A percentile compares a stretch with the other conserved stretches of the same genome.
Evolutionary conservation across 2,888 invertebrate genomes (phyloP).

Genomic region (Antitype chi): DNA sequence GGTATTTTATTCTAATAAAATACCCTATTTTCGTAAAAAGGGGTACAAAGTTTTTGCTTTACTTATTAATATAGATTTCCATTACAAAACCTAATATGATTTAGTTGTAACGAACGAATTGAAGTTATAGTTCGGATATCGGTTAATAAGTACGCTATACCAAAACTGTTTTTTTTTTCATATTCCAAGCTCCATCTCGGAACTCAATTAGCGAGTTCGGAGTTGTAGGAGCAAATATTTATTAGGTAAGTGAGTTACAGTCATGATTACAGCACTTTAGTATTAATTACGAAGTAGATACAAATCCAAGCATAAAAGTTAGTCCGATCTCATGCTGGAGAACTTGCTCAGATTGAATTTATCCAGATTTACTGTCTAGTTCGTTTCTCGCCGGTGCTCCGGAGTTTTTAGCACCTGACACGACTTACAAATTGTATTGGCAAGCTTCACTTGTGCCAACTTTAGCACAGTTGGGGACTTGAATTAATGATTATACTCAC

Average conservation of each 20-base stretch:
- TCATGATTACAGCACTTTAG: slow-evolving; percentile 59
- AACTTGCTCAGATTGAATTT: slow-evolving; percentile 84
- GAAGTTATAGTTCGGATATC: background rate
- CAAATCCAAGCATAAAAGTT: slow-evolving; percentile 76
- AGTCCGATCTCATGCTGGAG: slow-evolving; percentile 64
- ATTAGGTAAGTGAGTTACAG: slow-evolving; percentile 58
- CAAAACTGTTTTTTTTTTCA: slow-evolving; percentile 15
- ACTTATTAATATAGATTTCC: background rate
- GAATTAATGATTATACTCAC: slow-evolving; percentile 75
- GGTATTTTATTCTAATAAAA: no score
- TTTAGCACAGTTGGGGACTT: slow-evolving; percentile 66
- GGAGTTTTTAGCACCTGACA: slow-evolving; percentile 87
- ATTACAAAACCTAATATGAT: slow-evolving; percentile 4
- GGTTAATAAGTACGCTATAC: no score
- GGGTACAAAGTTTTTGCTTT: no score
- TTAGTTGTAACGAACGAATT: background rate
- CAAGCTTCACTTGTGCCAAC: slow-evolving; percentile 74
- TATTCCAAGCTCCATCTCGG: slow-evolving; percentile 33
- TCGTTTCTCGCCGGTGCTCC: slow-evolving; percentile 72
- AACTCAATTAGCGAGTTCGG: slow-evolving; percentile 53
- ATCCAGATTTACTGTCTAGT: slow-evolving; percentile 82
- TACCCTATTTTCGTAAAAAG: no score
- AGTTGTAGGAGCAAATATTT: slow-evolving; percentile 55
- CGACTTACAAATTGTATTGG: slow-evolving; percentile 85
- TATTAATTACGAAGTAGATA: slow-evolving; percentile 71